Evolutionary conservation across 2,113 vertebrate genomes (phyloP).

Genomic region (Larimichthys crocea): DNA sequence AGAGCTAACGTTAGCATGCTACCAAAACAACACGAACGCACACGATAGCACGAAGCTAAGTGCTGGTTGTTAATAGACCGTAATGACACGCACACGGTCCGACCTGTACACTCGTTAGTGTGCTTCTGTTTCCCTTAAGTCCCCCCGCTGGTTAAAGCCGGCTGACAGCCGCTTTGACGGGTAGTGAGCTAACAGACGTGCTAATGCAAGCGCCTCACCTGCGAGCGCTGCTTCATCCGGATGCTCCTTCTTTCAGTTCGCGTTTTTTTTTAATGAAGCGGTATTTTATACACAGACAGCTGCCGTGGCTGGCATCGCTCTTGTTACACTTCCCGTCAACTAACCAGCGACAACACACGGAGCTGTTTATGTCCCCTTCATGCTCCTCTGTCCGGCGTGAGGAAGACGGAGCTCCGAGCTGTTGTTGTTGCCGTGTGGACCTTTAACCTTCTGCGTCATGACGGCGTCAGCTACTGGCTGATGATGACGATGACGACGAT

Average conservation of each 20-base stretch:
- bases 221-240: slow-evolving; percentile 11
- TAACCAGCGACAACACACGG: not conserved
- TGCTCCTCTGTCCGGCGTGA: not conserved
- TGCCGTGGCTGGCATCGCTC: not conserved
- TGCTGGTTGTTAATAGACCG: no score
- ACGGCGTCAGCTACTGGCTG: not conserved
- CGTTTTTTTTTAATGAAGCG: not conserved
- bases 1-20: slow-evolving; percentile 13
- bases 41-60: no score
- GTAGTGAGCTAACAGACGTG: slow-evolving; percentile 16
- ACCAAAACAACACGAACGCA: not conserved
- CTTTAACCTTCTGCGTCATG: slow-evolving; percentile 41
- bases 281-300: not conserved
- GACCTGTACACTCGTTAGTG: not conserved
- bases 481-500: no score
- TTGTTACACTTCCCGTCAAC: not conserved
- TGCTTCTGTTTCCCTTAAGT: accelerated
- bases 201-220: slow-evolving; percentile 51
- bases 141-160: not conserved
- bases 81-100: not conserved
- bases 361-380: not conserved
- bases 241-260: not conserved
- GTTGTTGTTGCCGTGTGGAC: not conserved
- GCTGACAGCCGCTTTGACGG: slow-evolving; percentile 33
- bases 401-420: not conserved